Conservation (phyloP, 2,797 vertebrate species). For the Mormyrus proboscirostris region DNA sequence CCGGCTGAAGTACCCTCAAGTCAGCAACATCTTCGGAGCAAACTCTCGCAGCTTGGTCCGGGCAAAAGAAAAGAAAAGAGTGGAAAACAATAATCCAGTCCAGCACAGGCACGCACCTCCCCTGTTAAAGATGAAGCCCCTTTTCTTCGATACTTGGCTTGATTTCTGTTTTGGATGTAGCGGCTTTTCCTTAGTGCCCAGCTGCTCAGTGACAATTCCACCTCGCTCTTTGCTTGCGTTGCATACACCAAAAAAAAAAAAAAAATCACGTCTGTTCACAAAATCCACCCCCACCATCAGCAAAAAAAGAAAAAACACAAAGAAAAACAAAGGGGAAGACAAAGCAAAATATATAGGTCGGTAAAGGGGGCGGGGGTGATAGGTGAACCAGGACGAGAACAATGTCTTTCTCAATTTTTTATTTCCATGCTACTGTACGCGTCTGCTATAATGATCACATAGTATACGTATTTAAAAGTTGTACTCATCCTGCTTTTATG, state of each 20-base stretch:
- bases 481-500: background rate
- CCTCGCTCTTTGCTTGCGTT: background rate
- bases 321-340: background rate
- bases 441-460: background rate
- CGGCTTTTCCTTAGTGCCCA: background rate
- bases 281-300: background rate
- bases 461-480: background rate
- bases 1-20: background rate
- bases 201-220: background rate
- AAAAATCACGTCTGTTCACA: background rate
- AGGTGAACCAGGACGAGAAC: background rate
- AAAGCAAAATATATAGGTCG: background rate
- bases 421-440: background rate
- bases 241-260: background rate
- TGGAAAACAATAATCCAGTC: slow-evolving; percentile 1
- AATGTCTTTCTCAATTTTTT: background rate
- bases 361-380: background rate
- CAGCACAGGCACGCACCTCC: background rate
- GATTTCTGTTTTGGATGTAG: background rate
- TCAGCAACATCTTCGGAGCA: background rate
- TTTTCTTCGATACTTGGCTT: background rate
- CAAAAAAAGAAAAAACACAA: background rate
- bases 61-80: background rate
- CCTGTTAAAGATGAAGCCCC: background rate
- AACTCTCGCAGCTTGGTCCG: background rate